phyloP scores from a whole-genome alignment of 2,797 vertebrate genomes.

The Anniella stebbinsi region DNA sequence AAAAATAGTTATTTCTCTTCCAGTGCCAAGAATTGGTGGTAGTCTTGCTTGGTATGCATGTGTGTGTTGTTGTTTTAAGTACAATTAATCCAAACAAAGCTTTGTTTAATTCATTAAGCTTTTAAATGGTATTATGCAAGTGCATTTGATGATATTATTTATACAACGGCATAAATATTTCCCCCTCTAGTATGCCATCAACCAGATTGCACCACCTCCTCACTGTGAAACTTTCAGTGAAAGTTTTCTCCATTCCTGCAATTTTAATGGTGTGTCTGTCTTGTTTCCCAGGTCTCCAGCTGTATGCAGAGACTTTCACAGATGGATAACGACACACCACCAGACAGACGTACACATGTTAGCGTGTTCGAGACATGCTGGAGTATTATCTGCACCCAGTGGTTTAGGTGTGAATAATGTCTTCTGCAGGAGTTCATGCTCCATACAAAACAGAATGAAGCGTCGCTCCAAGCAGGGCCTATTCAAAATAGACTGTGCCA shows the following conservation, averaged over 20 bases:
- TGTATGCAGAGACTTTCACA: background rate
- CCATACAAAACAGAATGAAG: constrained; percentile 27
- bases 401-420: constrained; percentile 9
- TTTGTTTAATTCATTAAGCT: constrained; percentile 51
- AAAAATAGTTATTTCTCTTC: constrained; percentile 36
- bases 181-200: constrained; percentile 58
- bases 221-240: constrained; percentile 53
- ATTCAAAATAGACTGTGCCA: background rate
- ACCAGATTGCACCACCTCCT: constrained; percentile 42
- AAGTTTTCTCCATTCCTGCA: constrained; percentile 50
- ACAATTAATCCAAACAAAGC: constrained; percentile 53
- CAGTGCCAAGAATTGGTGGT: background rate
- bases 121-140: constrained; percentile 51
- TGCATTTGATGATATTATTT: constrained; percentile 55
- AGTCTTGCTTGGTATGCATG: background rate
- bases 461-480: background rate
- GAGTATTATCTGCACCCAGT: background rate
- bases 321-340: background rate
- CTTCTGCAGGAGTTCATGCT: constrained; percentile 2
- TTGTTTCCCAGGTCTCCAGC: constrained; percentile 37
- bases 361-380: constrained; percentile 8
- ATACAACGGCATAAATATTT: constrained; percentile 56
- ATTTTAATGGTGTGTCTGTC: constrained; percentile 19
- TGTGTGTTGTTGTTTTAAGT: background rate
- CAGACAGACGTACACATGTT: background rate